Conservation (phyloP, 2,113 vertebrate genomes). For the Aleadryas rufinucha region DNA sequence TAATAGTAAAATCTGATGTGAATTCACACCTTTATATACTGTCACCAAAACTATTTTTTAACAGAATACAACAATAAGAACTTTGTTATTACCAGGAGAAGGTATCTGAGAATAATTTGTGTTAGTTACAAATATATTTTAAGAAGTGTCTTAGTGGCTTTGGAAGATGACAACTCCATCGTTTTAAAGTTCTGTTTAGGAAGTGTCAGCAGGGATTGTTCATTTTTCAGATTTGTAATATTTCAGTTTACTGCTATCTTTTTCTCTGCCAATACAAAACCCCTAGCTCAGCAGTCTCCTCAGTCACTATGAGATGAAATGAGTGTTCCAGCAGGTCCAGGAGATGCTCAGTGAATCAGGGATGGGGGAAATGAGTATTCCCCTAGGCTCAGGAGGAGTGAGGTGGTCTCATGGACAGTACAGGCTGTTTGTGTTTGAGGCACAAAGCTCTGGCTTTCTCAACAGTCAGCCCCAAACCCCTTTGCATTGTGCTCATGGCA, state of each 20-base stretch:
- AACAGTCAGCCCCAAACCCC: neutral
- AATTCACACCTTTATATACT: neutral
- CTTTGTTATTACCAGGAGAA: neutral
- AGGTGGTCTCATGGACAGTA: neutral
- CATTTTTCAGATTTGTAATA: neutral
- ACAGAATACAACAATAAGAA: neutral
- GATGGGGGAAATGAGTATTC: neutral
- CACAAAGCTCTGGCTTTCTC: neutral
- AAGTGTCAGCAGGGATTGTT: neutral
- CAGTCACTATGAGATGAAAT: neutral
- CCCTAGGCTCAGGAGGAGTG: accelerated
- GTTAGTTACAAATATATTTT: neutral
- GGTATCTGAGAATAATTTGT: neutral
- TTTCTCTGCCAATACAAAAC: neutral
- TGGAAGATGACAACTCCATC: neutral
- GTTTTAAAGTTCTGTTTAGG: neutral
- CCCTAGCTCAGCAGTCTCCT: neutral
- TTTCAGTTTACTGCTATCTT: neutral
- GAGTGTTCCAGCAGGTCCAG: neutral
- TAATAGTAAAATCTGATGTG: conserved; percentile 6
- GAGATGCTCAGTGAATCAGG: neutral
- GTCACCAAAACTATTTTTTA: neutral
- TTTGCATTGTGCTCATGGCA: neutral
- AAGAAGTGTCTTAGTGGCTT: neutral
- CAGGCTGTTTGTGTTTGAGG: neutral